phyloP scores from a whole-genome alignment of 2,797 vertebrate species.

The Mormyrus proboscirostris region DNA sequence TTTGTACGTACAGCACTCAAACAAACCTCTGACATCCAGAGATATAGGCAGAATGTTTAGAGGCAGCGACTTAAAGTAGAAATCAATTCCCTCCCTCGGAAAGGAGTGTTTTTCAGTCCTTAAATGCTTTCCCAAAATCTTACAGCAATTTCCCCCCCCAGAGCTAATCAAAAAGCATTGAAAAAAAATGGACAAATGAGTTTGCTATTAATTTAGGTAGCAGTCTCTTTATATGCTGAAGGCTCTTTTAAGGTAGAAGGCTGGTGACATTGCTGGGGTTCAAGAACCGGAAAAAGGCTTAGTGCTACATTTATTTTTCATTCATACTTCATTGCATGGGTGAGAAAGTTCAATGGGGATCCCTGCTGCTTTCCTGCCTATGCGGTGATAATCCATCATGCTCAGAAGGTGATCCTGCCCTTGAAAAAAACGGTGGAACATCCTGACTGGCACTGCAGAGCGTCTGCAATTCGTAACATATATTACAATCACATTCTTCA shows the following conservation, averaged over 20 bases:
- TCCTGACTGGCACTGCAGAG: not conserved
- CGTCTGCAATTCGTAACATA: not conserved
- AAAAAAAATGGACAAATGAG: not conserved
- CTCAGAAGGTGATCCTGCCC: not conserved
- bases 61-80: not conserved
- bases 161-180: not conserved
- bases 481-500: not conserved
- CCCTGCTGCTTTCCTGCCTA: not conserved
- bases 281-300: not conserved
- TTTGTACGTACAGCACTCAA: not conserved
- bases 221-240: not conserved
- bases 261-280: not conserved
- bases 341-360: not conserved
- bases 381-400: not conserved
- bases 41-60: not conserved
- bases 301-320: not conserved
- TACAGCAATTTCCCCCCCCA: not conserved
- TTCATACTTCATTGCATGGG: not conserved
- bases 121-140: constrained; percentile 11
- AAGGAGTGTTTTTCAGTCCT: constrained; percentile 2
- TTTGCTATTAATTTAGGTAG: not conserved
- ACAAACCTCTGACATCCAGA: not conserved
- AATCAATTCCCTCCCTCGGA: constrained; percentile 7
- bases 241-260: not conserved
- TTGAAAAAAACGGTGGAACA: not conserved